phyloP scores from a whole-genome alignment of 2,888 invertebrate species.

The Orchesellides sinensis region DNA sequence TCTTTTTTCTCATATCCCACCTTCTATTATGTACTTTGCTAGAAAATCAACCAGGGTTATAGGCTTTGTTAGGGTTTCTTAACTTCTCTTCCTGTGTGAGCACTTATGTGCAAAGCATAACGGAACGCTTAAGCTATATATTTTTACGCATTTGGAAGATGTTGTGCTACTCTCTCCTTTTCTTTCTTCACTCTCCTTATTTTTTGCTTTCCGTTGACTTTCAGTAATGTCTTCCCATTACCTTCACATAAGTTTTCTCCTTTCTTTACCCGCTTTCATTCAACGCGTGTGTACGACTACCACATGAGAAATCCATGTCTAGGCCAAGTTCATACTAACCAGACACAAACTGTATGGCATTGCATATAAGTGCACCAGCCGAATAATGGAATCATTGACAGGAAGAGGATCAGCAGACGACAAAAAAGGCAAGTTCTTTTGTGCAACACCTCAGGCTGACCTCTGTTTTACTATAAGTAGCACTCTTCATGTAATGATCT shows the following conservation, averaged over 20 bases:
- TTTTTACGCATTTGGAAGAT: no score
- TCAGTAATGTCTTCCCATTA: neutral
- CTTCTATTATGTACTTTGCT: neutral
- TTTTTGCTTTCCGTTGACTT: neutral
- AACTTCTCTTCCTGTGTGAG: no score
- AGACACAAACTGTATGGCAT: slow-evolving; percentile 15
- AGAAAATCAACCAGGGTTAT: slow-evolving; percentile 6
- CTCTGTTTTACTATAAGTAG: neutral
- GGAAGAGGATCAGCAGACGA: slow-evolving; percentile 22
- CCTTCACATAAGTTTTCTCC: neutral
- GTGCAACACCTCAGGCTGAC: slow-evolving; percentile 3
- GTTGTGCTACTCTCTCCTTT: slow-evolving; percentile 17
- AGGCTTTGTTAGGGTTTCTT: slow-evolving; percentile 27
- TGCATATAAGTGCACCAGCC: slow-evolving; percentile 24
- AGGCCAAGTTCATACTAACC: slow-evolving; percentile 57
- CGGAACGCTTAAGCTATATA: neutral
- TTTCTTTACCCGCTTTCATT: neutral
- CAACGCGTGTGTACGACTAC: neutral
- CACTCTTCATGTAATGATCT: neutral
- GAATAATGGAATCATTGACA: slow-evolving; percentile 15
- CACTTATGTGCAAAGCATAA: no score
- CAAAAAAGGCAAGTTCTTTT: neutral
- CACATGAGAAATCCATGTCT: slow-evolving; percentile 45
- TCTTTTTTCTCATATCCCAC: slow-evolving; percentile 34
- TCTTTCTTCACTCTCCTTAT: slow-evolving; percentile 2